Conservation (phyloP, 2,113 vertebrate genomes). For the Hylia prasina region DNA sequence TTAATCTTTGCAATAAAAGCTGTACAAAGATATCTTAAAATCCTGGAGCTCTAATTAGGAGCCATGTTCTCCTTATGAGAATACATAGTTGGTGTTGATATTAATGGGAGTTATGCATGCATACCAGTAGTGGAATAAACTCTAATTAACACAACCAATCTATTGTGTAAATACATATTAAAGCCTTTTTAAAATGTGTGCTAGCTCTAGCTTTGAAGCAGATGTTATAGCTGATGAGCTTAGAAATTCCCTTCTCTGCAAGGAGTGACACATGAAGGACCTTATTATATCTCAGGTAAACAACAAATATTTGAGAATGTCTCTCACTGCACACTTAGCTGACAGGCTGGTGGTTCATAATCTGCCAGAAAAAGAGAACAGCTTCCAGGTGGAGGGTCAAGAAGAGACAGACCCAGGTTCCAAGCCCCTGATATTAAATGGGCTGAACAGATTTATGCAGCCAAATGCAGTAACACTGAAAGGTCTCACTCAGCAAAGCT, state of each 20-base stretch:
- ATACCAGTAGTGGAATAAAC: not conserved
- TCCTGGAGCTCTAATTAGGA: not conserved
- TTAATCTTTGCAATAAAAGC: not conserved
- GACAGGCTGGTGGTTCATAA: not conserved
- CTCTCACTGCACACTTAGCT: not conserved
- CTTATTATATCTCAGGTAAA: not conserved
- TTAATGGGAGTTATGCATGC: not conserved
- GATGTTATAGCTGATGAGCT: not conserved
- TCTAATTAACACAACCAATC: slow-evolving; percentile 25
- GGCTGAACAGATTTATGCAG: not conserved
- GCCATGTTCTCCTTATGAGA: not conserved
- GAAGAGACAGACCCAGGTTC: not conserved
- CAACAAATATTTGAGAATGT: not conserved
- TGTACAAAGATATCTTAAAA: not conserved
- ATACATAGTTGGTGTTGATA: not conserved
- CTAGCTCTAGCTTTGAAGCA: not conserved
- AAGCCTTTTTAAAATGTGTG: not conserved
- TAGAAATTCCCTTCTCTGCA: not conserved
- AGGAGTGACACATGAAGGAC: not conserved
- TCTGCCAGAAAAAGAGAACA: not conserved
- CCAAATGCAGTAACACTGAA: not conserved
- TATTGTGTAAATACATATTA: slow-evolving; percentile 7
- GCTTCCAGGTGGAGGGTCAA: not conserved
- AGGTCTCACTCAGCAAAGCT: not conserved
- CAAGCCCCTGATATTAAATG: not conserved